Conservation (phyloP, 2,888 invertebrate species). For the Automeris io region DNA sequence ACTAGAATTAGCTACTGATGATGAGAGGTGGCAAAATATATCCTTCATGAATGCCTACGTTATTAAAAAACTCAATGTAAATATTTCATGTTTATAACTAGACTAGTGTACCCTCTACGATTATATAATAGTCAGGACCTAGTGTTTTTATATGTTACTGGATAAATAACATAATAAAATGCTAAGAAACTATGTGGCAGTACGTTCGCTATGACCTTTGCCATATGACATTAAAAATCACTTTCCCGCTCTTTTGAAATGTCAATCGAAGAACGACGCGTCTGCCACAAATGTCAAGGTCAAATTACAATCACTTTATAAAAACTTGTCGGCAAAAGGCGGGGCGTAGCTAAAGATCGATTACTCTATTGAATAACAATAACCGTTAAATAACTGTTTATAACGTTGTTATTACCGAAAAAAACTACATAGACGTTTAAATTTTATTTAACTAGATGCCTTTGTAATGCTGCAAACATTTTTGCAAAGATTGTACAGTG, state of each 20-base stretch:
- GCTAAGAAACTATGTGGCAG: neutral
- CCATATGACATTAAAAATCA: conserved; percentile 10
- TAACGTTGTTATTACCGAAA: neutral
- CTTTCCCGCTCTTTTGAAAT: conserved; percentile 24
- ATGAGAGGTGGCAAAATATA: no score
- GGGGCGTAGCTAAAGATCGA: neutral
- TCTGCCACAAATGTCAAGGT: conserved; percentile 30
- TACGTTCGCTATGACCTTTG: conserved; percentile 9
- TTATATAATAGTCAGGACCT: no score
- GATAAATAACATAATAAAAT: neutral
- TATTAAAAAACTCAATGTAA: no score
- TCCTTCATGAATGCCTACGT: no score
- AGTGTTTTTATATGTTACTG: no score
- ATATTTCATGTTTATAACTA: no score
- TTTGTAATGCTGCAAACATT: no score
- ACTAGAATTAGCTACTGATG: no score
- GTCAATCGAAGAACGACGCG: conserved; percentile 16
- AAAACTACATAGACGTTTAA: no score
- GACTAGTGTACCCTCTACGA: no score
- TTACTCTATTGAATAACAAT: neutral
- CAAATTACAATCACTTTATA: conserved; percentile 18
- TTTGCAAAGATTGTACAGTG: no score
- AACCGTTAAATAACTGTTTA: neutral
- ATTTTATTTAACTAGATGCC: no score
- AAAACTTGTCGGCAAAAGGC: conserved; percentile 1